phyloP scores from a whole-genome alignment of 2,113 vertebrate genomes.

The Albula glossodonta region DNA sequence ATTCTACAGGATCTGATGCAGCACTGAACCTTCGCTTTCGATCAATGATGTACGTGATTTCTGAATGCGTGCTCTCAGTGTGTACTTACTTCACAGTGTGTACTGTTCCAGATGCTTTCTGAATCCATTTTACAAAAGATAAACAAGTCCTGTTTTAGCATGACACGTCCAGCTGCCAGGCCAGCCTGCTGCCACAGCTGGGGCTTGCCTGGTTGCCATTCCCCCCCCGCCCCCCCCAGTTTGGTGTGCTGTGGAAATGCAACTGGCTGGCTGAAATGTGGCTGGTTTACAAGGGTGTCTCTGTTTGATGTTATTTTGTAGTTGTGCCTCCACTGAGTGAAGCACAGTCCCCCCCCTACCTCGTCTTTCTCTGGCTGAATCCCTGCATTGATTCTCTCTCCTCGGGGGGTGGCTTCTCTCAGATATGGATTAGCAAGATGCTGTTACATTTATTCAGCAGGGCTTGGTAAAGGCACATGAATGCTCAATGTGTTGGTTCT shows the following conservation, averaged over 20 bases:
- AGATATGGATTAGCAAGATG: background rate
- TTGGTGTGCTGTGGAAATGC: background rate
- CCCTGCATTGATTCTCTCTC: background rate
- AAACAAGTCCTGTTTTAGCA: background rate
- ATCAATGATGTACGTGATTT: too few species aligned
- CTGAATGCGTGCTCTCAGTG: too few species aligned
- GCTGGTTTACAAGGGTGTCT: background rate
- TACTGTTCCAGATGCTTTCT: background rate
- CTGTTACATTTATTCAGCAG: background rate
- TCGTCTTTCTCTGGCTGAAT: background rate
- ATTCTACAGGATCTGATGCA: too few species aligned
- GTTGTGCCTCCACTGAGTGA: background rate
- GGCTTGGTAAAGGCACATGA: background rate
- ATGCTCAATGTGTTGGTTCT: background rate
- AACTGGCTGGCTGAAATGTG: background rate
- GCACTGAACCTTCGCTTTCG: too few species aligned
- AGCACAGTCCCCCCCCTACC: too few species aligned
- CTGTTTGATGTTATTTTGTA: background rate
- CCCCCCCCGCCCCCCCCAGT: too few species aligned
- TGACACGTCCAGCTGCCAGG: background rate
- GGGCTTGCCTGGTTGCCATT: background rate
- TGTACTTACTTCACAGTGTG: background rate
- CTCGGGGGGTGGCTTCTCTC: background rate
- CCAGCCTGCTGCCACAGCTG: background rate
- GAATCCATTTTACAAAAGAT: background rate